Evolutionary conservation across 2,113 vertebrate genomes (phyloP), one percentile per base, ranked within the genome.

Genomic region (Chiloscyllium plagiosum): DNA sequence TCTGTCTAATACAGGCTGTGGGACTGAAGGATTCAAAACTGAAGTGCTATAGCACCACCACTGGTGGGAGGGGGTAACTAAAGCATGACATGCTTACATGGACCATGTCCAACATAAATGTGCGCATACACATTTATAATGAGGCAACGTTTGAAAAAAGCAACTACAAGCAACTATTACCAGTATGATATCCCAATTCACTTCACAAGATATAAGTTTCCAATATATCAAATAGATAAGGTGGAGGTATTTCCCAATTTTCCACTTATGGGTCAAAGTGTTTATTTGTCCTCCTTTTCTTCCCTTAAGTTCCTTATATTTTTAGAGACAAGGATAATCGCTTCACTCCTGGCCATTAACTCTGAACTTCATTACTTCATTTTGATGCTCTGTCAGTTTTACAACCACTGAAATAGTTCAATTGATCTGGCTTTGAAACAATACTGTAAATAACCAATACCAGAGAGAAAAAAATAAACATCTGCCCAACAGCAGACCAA

Each of bases 401-500:
- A 92, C 56, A 92, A 29, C 87, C 4, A 20, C 89, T 93, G 89
- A 42, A 68, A 66, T 68, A 37, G 89, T 93, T 66, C 61, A 93
- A 93, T 66, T 93, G 89, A 66, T 93, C 61, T 37, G 61, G 61
- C n/a, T 93, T 93, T 68, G 61, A 93, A 68, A 93, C 65, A 33
- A 37, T 92, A 37, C 56, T 93, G 89, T 66, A 68, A 93, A 93
- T 93, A 93, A 93, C 33, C 33, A 66, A 66, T 37, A 68, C 66
- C 56, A 65, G 56, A 65, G n/a, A 33, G 37, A 92, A 15, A 56
- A 61, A 90, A 92, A 92, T n/a, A n/a, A n/a, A n/a, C n/a, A 17
- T n/a, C 52, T 92, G 29, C 47, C 52, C 3, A 90, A 65, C 87
- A n/a, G 87, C n/a, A 92, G 12, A 66, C 61, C 56, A 93, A 37